Conservation (phyloP, 2,113 vertebrate species). For the Rana temporaria region DNA sequence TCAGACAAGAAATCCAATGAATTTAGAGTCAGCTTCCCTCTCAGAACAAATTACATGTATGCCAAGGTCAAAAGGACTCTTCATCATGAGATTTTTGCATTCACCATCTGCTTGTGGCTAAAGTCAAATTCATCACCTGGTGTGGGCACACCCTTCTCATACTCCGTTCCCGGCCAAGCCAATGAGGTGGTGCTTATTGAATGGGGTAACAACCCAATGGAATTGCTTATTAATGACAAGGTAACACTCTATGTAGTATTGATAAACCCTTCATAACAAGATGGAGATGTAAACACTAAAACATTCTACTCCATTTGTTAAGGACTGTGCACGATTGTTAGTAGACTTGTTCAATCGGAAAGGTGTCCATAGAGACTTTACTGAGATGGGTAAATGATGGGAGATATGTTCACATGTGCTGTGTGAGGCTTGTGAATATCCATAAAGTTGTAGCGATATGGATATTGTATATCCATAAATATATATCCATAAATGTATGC, state of each 20-base stretch:
- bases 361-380: too few relatives aligned
- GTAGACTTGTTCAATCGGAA: too few relatives aligned
- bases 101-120: conserved; percentile 97
- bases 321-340: too few relatives aligned
- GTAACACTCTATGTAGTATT: conserved; percentile 67
- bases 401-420: too few relatives aligned
- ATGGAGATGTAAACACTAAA: too few relatives aligned
- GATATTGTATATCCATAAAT: too few relatives aligned
- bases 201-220: conserved; percentile 97
- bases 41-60: conserved; percentile 95
- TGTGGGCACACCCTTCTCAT: conserved; percentile 95
- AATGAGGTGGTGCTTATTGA: conserved; percentile 98
- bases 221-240: conserved; percentile 97
- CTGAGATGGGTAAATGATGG: too few relatives aligned
- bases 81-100: conserved; percentile 94
- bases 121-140: conserved; percentile 91
- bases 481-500: too few relatives aligned
- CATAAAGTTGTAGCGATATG: too few relatives aligned
- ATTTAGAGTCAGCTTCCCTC: conserved; percentile 71
- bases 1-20: conserved; percentile 52
- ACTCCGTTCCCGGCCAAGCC: conserved; percentile 92
- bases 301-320: too few relatives aligned
- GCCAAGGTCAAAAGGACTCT: conserved; percentile 95
- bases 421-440: too few relatives aligned
- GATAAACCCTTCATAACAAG: too few relatives aligned